Evolutionary conservation across 2,113 vertebrate species (phyloP).

Genomic region (Lepidiolamprologus cunningtoni): DNA sequence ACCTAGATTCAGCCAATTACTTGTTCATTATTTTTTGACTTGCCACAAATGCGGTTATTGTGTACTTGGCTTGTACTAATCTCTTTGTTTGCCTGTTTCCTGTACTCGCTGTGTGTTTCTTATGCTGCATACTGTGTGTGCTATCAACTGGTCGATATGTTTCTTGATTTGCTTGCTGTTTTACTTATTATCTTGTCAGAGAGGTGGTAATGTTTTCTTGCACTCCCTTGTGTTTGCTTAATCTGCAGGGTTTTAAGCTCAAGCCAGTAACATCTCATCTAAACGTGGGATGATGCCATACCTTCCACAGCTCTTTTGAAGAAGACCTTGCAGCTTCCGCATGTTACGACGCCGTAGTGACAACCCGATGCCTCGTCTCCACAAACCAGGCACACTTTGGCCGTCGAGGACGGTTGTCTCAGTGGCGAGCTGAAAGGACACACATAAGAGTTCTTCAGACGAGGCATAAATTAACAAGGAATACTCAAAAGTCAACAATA

Average conservation of each 20-base stretch:
- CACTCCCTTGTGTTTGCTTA: background rate
- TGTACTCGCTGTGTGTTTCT: background rate
- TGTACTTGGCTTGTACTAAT: background rate
- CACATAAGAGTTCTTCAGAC: background rate
- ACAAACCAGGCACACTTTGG: slow-evolving; percentile 97
- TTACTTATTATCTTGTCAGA: background rate
- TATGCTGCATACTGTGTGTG: background rate
- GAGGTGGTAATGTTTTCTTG: background rate
- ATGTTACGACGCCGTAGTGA: slow-evolving; percentile 97
- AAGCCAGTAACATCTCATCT: background rate
- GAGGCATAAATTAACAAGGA: background rate
- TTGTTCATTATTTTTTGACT: background rate
- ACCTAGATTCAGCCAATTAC: background rate
- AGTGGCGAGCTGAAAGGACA: slow-evolving; percentile 81
- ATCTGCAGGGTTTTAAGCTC: background rate
- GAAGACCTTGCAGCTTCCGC: slow-evolving; percentile 99
- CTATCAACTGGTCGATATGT: background rate
- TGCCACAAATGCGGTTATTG: background rate
- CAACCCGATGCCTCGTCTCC: slow-evolving; percentile 97
- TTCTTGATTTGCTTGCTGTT: background rate
- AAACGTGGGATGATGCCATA: slow-evolving; percentile 29
- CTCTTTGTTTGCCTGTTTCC: background rate
- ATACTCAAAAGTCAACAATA: slow-evolving; percentile 4
- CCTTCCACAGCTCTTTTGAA: slow-evolving; percentile 99
- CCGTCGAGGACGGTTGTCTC: slow-evolving; percentile 91